Conservation (phyloP, 2,888 invertebrate genomes). For the Petrophora chlorosata region DNA sequence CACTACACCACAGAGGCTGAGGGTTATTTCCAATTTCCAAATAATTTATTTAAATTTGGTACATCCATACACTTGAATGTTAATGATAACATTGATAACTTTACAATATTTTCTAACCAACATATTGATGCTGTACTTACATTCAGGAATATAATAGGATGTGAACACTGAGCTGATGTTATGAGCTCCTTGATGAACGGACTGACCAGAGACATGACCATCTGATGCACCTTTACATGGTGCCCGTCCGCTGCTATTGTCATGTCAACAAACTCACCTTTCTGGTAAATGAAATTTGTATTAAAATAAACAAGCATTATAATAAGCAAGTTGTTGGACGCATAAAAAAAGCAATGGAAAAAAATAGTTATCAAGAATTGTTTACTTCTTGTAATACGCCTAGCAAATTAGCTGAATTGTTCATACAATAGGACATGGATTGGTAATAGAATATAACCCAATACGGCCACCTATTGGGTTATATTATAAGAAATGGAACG, state of each 20-base stretch:
- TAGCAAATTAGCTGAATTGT: too few relatives aligned
- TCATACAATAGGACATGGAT: too few relatives aligned
- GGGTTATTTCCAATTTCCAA: too few relatives aligned
- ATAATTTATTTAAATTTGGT: not conserved
- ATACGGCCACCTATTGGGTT: too few relatives aligned
- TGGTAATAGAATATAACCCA: too few relatives aligned
- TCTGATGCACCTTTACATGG: constrained; percentile 71
- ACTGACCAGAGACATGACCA: constrained; percentile 69
- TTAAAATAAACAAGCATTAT: not conserved
- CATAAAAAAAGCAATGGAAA: not conserved
- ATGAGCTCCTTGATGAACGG: constrained; percentile 72
- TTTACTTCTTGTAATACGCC: too few relatives aligned
- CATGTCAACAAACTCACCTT: constrained; percentile 73
- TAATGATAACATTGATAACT: not conserved
- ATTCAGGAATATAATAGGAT: constrained; percentile 73
- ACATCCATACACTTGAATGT: not conserved
- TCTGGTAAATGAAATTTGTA: constrained; percentile 1
- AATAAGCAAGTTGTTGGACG: not conserved
- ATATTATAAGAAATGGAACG: too few relatives aligned
- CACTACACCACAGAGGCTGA: too few relatives aligned
- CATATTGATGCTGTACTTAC: too few relatives aligned
- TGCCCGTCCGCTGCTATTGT: constrained; percentile 75
- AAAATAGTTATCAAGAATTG: not conserved
- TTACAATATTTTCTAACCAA: not conserved
- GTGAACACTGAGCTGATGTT: constrained; percentile 59